Evolutionary conservation across 2,113 vertebrate species (phyloP), one percentile per base, ranked within the genome.

Genomic region (Euleptes europaea): DNA sequence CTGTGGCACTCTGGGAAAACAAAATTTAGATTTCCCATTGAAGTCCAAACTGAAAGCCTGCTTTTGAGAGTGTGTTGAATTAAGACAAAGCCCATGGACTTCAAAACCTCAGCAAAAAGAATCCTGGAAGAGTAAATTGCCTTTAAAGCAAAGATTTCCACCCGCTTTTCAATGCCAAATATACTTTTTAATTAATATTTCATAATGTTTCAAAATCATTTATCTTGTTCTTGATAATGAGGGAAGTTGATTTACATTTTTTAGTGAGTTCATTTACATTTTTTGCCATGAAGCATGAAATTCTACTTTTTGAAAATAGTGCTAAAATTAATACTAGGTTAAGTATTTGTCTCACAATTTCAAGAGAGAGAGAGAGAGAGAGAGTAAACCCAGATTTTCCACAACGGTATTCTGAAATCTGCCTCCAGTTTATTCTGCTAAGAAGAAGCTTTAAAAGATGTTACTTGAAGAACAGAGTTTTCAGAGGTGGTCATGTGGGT

Each of bases 51-150:
- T 0, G 13, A 74, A 74, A 91, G 76, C 84, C 57, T 79, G 40
- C 80, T 83, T 80, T 47, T 70, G 63, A 54, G 26, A 51, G 60
- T 84, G 15, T 31, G 12, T 89, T 91, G 80, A 92, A 87, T 89
- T 90, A 90, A 74, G 38, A 12, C 2, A 51, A 51, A 71, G 4
- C 63, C 60, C 85, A 35, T 70, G 85, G 35, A 70, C 86, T 57
- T 17, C 0, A 0, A 1, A 17, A 40, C 15, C 40, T 44, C 4
- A 44, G 35, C 3, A 40, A 40, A 69, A 40, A 11, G 38, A 49
- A 33, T 63, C 31, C 40, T 65, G 31, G 31, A 26, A 10, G 51
- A 82, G 47, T 13, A 38, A 63, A 15, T 77, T 33, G 10, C n/a
- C 65, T 60, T 81, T 76, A 70, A 76, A 82, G 51, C 33, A 13